Percentiles rank a stretch among this genome's conserved stretches.
These are phyloP conservation scores for Coregonus ussuriensis DNA, from an alignment of 2,797 vertebrate species.

Conservation along the genomic window DNA sequence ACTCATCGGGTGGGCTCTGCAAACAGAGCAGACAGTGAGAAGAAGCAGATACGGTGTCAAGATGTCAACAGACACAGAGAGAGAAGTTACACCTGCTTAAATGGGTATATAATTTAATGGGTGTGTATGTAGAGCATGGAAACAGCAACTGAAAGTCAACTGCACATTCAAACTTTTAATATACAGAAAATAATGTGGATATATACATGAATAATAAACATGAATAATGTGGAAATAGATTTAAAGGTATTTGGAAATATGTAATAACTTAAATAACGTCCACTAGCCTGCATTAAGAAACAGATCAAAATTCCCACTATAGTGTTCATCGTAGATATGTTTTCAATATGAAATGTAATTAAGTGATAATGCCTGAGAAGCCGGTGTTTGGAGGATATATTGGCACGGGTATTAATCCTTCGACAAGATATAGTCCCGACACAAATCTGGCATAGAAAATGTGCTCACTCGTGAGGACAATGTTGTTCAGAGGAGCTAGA, in stretches of 20 bases:
- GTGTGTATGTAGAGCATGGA: background rate
- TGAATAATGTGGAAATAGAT: background rate
- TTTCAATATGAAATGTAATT: constrained; percentile 19
- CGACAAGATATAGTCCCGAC: too few species aligned
- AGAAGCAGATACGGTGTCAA: background rate
- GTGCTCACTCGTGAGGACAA: too few species aligned
- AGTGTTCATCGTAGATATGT: background rate
- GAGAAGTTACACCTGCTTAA: background rate
- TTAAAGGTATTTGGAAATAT: background rate
- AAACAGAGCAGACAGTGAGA: background rate
- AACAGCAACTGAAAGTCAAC: background rate
- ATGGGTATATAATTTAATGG: background rate
- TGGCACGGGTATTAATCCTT: background rate
- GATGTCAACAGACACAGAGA: background rate
- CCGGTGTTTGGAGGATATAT: background rate
- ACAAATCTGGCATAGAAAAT: too few species aligned
- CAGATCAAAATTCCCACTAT: background rate
- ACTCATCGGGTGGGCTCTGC: background rate
- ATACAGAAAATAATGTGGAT: background rate
- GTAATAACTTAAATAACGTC: background rate
- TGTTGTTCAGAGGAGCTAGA: too few species aligned
- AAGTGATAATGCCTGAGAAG: too few species aligned
- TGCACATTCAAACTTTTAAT: background rate
- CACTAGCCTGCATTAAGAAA: background rate
- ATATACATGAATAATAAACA: background rate